These are phyloP conservation scores for Lasioglossum albipes DNA, from an alignment of 1,140 invertebrate genomes.

Conservation along the genomic window DNA sequence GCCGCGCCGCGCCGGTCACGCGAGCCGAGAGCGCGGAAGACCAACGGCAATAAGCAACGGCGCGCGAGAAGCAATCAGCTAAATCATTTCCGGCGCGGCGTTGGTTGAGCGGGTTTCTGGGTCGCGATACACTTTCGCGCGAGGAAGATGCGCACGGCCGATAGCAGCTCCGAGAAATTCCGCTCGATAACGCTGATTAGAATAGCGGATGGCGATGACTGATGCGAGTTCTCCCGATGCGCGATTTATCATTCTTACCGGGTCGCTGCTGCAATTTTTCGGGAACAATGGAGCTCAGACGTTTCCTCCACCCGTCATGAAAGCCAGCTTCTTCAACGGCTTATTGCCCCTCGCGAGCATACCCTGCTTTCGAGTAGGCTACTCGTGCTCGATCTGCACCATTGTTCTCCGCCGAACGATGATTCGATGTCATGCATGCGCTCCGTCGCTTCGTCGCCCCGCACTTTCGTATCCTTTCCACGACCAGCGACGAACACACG, in stretches of 20 bases:
- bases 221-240: background rate
- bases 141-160: slow-evolving; percentile 6
- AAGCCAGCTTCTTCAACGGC: background rate
- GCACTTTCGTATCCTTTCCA: slow-evolving; percentile 40
- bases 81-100: slow-evolving; percentile 45
- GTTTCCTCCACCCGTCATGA: background rate
- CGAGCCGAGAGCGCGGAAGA: background rate
- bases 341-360: slow-evolving; percentile 6
- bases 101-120: slow-evolving; percentile 19
- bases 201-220: slow-evolving; percentile 10
- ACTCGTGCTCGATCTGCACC: too few species aligned
- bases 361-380: background rate
- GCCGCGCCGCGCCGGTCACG: slow-evolving; percentile 25
- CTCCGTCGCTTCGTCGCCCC: background rate
- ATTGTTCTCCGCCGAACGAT: background rate
- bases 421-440: background rate
- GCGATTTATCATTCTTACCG: slow-evolving; percentile 17
- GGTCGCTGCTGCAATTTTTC: slow-evolving; percentile 10
- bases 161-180: background rate
- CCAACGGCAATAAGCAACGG: slow-evolving; percentile 22
- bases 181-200: slow-evolving; percentile 7
- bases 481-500: slow-evolving; percentile 6
- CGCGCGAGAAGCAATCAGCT: slow-evolving; percentile 42
- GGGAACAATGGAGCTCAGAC: slow-evolving; percentile 5
- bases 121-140: slow-evolving; percentile 43